Evolutionary conservation across 2,113 vertebrate genomes (phyloP).

Genomic region (Gymnobelideus leadbeateri): DNA sequence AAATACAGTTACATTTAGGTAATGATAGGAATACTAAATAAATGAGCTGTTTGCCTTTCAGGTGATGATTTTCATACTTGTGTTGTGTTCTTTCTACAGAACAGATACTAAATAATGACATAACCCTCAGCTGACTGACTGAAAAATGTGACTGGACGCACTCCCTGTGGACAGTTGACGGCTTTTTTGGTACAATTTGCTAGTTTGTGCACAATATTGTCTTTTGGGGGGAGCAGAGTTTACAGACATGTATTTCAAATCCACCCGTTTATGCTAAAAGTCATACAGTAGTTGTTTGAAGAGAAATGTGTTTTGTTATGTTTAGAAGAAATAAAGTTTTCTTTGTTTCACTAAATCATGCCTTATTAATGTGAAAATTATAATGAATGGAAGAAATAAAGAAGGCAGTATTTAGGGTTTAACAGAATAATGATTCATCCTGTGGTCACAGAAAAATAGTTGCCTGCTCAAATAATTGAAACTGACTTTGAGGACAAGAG

Average conservation of each 20-base stretch:
- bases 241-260: constrained; percentile 74
- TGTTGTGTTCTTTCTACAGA: constrained; percentile 89
- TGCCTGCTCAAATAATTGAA: constrained; percentile 20
- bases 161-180: constrained; percentile 86
- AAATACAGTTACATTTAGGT: constrained; percentile 54
- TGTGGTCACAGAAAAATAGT: constrained; percentile 20
- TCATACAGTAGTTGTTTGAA: constrained; percentile 76
- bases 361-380: constrained; percentile 77
- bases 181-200: constrained; percentile 79
- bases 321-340: constrained; percentile 78
- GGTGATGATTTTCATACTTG: constrained; percentile 85
- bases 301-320: constrained; percentile 73
- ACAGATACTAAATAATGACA: constrained; percentile 87
- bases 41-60: constrained; percentile 64
- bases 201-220: constrained; percentile 72
- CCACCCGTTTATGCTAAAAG: constrained; percentile 69
- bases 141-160: constrained; percentile 87
- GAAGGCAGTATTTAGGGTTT: constrained; percentile 66
- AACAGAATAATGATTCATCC: constrained; percentile 58
- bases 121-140: constrained; percentile 88
- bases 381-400: constrained; percentile 64
- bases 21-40: constrained; percentile 61
- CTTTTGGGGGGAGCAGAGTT: constrained; percentile 66
- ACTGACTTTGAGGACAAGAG: constrained; percentile 34
- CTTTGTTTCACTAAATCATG: constrained; percentile 76